Percentiles rank a stretch among this genome's conserved stretches.
Conservation (phyloP, 2,113 vertebrate genomes). For the Oostethus manadensis region DNA sequence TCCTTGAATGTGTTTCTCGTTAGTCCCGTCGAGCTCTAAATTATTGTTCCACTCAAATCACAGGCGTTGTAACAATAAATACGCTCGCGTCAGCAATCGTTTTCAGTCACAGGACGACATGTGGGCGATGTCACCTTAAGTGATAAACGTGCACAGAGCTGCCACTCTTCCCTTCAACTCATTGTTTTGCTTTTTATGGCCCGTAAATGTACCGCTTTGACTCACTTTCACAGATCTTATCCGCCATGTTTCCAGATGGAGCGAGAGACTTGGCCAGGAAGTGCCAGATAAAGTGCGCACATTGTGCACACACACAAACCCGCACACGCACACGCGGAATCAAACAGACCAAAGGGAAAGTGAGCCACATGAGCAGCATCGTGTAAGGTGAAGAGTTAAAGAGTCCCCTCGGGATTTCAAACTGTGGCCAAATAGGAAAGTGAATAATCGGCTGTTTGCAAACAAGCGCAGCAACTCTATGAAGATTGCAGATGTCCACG, state of each 20-base stretch:
- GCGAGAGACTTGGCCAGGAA: slow-evolving; percentile 2
- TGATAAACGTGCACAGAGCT: not conserved
- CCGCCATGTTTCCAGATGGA: slow-evolving; percentile 1
- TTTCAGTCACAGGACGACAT: not conserved
- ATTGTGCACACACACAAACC: not conserved
- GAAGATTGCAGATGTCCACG: not conserved
- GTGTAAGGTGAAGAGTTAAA: slow-evolving; percentile 6
- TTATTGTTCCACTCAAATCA: not conserved
- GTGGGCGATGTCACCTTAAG: not conserved
- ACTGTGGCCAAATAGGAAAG: not conserved
- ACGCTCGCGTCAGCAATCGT: no score
- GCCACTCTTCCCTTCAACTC: not conserved
- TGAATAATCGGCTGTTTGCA: slow-evolving; percentile 6
- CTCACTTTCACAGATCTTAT: slow-evolving; percentile 3
- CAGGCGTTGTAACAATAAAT: slow-evolving; percentile 1
- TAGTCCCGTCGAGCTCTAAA: not conserved
- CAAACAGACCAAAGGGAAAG: slow-evolving; percentile 3
- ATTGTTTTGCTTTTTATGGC: slow-evolving; percentile 3
- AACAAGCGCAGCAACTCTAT: not conserved
- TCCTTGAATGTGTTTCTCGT: slow-evolving; percentile 13
- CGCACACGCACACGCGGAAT: not conserved
- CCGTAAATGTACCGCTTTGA: not conserved
- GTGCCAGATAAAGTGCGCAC: slow-evolving; percentile 2
- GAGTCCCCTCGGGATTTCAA: not conserved
- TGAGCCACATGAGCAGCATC: slow-evolving; percentile 4